phyloP scores from a whole-genome alignment of 2,113 vertebrate species.

The Poeciliopsis turrubarensis region DNA sequence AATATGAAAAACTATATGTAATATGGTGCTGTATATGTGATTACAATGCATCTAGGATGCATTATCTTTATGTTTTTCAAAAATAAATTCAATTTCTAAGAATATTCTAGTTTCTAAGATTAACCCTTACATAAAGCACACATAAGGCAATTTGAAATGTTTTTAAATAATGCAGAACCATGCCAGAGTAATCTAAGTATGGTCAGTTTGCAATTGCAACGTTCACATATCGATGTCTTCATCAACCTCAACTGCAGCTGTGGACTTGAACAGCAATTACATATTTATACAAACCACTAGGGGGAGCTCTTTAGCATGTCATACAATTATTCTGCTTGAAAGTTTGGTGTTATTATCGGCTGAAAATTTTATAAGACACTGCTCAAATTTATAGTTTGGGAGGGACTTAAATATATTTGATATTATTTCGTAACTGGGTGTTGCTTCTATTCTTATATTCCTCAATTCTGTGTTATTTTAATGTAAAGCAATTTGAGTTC shows the following conservation, averaged over 20 bases:
- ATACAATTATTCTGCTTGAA: background rate
- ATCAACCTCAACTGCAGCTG: background rate
- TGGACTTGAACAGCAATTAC: background rate
- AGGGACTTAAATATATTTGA: background rate
- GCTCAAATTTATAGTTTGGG: background rate
- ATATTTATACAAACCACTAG: constrained; percentile 46
- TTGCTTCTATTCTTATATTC: too few relatives aligned
- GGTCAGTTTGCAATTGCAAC: background rate
- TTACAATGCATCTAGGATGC: background rate
- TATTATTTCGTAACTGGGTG: background rate
- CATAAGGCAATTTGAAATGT: too few relatives aligned
- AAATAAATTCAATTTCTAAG: too few relatives aligned
- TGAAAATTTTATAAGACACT: background rate
- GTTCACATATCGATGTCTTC: background rate
- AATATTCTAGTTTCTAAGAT: too few relatives aligned
- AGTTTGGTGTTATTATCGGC: background rate
- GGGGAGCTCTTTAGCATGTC: constrained; percentile 48
- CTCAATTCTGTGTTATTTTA: background rate
- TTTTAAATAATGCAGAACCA: background rate
- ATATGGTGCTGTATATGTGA: background rate
- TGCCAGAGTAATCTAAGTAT: background rate
- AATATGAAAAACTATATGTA: background rate
- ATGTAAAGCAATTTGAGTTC: background rate
- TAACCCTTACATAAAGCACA: too few relatives aligned
- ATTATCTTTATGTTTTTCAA: too few relatives aligned